Conservation (phyloP, 2,888 invertebrate species). For the Drosophila buzzatii region DNA sequence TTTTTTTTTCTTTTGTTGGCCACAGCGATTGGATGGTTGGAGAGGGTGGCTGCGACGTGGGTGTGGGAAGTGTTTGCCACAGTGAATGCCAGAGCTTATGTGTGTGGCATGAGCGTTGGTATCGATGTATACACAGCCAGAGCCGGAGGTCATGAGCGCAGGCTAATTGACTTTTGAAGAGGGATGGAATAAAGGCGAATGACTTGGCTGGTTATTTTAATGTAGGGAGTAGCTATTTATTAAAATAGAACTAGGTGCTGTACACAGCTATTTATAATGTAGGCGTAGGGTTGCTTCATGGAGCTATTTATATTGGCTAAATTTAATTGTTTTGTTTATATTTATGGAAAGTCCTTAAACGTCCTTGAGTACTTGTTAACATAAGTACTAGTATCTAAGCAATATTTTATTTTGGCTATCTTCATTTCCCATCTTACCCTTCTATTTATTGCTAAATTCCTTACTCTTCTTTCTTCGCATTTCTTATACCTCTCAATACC, state of each 20-base stretch:
- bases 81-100: conserved; percentile 54
- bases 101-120: conserved; percentile 41
- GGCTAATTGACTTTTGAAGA: conserved; percentile 32
- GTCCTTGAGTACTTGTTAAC: neutral
- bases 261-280: neutral
- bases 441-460: neutral
- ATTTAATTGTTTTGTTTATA: too few species aligned
- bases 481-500: neutral
- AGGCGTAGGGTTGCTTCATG: too few species aligned
- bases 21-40: neutral
- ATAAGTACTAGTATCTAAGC: neutral
- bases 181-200: conserved; percentile 20
- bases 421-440: neutral
- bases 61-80: conserved; percentile 37
- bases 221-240: neutral
- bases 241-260: neutral
- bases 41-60: neutral
- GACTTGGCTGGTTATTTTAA: neutral
- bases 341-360: too few species aligned
- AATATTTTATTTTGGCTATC: neutral
- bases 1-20: conserved; percentile 19
- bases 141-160: conserved; percentile 32
- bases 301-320: neutral
- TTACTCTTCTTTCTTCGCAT: neutral
- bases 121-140: conserved; percentile 34